These are phyloP conservation scores for Leistus spinibarbis DNA, from an alignment of 2,888 invertebrate genomes.

Conservation along the genomic window DNA sequence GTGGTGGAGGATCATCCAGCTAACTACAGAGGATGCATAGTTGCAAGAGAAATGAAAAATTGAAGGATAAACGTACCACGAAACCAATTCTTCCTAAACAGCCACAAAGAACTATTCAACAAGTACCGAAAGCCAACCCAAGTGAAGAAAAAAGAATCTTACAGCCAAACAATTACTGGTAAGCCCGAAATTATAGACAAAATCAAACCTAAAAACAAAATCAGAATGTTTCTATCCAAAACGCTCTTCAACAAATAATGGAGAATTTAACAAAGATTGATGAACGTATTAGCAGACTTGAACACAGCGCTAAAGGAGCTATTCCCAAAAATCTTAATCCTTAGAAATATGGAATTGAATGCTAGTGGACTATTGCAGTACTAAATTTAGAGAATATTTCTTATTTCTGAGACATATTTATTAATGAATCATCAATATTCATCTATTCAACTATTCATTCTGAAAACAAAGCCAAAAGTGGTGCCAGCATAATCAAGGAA, in stretches of 20 bases:
- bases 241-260: conserved; percentile 30
- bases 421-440: conserved; percentile 41
- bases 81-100: conserved; percentile 30
- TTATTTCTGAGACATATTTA: conserved; percentile 43
- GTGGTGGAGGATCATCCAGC: conserved; percentile 38
- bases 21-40: conserved; percentile 26
- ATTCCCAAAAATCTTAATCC: conserved; percentile 39
- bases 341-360: conserved; percentile 42
- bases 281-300: conserved; percentile 34
- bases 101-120: conserved; percentile 25
- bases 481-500: conserved; percentile 41
- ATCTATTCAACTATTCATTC: conserved; percentile 42
- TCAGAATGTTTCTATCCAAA: conserved; percentile 19
- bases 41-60: conserved; percentile 15
- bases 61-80: conserved; percentile 22
- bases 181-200: not conserved
- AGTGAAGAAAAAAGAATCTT: conserved; percentile 1
- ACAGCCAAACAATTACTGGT: conserved; percentile 15
- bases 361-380: conserved; percentile 43
- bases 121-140: not conserved
- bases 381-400: conserved; percentile 41
- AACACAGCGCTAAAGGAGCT: conserved; percentile 41
- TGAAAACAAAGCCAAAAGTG: conserved; percentile 41
- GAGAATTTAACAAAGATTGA: conserved; percentile 40
- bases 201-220: not conserved